These are phyloP conservation scores for Eumerus sabulonum DNA, from an alignment of 2,888 invertebrate genomes.

Conservation along the genomic window DNA sequence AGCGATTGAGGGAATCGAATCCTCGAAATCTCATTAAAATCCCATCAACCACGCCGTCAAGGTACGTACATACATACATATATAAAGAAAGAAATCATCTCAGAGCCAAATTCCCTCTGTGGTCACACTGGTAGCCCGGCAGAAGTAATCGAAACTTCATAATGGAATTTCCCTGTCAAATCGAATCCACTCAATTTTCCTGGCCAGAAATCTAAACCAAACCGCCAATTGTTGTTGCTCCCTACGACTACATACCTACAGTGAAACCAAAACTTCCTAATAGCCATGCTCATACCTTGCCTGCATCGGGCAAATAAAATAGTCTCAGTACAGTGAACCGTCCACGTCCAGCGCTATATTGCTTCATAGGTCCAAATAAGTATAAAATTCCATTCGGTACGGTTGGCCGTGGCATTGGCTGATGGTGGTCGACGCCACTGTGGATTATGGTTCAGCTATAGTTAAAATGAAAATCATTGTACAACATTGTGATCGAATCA, in stretches of 20 bases:
- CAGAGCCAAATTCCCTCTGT: conserved; percentile 50
- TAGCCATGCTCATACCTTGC: background rate
- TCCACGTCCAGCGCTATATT: background rate
- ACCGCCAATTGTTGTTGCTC: conserved; percentile 50
- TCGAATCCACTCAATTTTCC: conserved; percentile 10
- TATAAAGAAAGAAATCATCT: conserved; percentile 47
- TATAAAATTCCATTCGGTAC: conserved; percentile 48
- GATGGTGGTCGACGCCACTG: conserved; percentile 1
- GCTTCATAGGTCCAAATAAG: conserved; percentile 45
- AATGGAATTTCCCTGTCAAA: conserved; percentile 66
- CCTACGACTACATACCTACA: conserved; percentile 28
- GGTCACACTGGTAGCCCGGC: conserved; percentile 51
- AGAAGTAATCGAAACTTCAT: conserved; percentile 66
- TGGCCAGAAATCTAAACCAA: conserved; percentile 2
- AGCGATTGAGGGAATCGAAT: conserved; percentile 12
- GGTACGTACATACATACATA: conserved; percentile 53
- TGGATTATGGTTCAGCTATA: background rate
- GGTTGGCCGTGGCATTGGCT: conserved; percentile 18
- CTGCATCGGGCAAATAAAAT: no score
- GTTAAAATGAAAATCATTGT: background rate
- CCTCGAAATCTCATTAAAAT: conserved; percentile 36
- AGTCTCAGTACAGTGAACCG: no score
- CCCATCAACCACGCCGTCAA: conserved; percentile 34
- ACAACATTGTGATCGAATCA: conserved; percentile 53
- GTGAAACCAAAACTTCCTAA: conserved; percentile 42